These are phyloP conservation scores for Peromyscus nudipes DNA, from an alignment of 2,797 vertebrate genomes.

Conservation along the genomic window DNA sequence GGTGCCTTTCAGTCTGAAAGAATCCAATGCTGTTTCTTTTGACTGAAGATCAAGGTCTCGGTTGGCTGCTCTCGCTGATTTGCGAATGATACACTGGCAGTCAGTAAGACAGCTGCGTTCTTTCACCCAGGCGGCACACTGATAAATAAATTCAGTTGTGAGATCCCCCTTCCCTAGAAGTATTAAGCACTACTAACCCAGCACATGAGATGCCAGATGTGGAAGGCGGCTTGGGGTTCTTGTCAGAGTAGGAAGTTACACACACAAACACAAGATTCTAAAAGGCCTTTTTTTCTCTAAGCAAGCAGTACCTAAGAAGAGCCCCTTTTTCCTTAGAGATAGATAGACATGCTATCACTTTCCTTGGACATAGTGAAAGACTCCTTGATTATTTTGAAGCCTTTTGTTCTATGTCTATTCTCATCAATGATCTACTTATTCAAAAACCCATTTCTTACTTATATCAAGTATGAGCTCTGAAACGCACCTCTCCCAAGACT, in stretches of 20 bases:
- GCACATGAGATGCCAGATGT: conserved; percentile 46
- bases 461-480: conserved; percentile 1
- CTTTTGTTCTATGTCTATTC: conserved; percentile 60
- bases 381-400: neutral
- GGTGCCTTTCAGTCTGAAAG: conserved; percentile 55
- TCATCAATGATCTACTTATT: conserved; percentile 42
- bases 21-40: conserved; percentile 36
- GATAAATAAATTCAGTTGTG: conserved; percentile 16
- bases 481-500: conserved; percentile 50
- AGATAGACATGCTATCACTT: neutral
- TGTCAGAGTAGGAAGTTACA: neutral
- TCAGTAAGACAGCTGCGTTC: neutral
- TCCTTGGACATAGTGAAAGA: neutral
- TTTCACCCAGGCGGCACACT: neutral
- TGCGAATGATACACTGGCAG: neutral
- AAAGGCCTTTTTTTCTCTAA: conserved; percentile 61
- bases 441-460: conserved; percentile 49
- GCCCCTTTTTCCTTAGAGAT: conserved; percentile 11
- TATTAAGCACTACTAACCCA: conserved; percentile 32
- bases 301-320: conserved; percentile 55
- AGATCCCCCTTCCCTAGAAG: conserved; percentile 14
- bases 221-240: neutral
- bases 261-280: conserved; percentile 6
- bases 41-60: conserved; percentile 41
- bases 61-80: neutral